These are phyloP conservation scores for Hetaerina titia DNA, from an alignment of 2,888 invertebrate species.

Conservation along the genomic window DNA sequence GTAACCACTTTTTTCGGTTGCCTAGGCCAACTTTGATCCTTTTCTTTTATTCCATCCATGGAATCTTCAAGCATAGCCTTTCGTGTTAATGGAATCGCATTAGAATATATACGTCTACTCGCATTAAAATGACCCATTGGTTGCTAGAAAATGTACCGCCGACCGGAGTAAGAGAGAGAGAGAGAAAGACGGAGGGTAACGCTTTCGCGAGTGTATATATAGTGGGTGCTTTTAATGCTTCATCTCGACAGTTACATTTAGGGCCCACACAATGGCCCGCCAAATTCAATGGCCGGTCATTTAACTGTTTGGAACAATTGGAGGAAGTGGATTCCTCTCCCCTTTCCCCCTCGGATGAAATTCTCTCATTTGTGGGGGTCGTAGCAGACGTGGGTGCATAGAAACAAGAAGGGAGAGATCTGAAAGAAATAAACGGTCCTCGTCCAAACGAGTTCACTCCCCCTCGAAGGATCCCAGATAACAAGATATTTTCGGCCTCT, in stretches of 20 bases:
- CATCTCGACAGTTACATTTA: conserved; percentile 34
- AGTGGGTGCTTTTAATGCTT: not conserved
- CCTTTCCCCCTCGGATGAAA: not conserved
- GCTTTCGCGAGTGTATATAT: not conserved
- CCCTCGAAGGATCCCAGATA: not conserved
- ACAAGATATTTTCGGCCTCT: not conserved
- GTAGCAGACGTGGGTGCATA: not conserved
- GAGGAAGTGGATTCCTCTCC: not conserved
- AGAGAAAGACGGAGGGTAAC: not conserved
- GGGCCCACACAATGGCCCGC: not conserved
- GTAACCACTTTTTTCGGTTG: not conserved
- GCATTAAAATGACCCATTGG: not conserved
- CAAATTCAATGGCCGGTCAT: conserved; percentile 35
- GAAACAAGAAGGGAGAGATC: not conserved
- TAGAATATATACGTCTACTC: not conserved
- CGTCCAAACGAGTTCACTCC: not conserved
- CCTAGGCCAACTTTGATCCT: not conserved
- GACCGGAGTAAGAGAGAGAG: not conserved
- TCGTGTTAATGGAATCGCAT: not conserved
- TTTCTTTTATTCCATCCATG: not conserved
- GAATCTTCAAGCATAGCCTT: not conserved
- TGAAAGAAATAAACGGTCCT: not conserved
- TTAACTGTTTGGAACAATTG: conserved; percentile 37
- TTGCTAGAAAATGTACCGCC: not conserved
- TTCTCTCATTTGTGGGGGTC: not conserved